Evolutionary conservation across 2,113 vertebrate genomes (phyloP), one percentile per base, ranked within the genome.

Genomic region (Salvelinus namaycush): DNA sequence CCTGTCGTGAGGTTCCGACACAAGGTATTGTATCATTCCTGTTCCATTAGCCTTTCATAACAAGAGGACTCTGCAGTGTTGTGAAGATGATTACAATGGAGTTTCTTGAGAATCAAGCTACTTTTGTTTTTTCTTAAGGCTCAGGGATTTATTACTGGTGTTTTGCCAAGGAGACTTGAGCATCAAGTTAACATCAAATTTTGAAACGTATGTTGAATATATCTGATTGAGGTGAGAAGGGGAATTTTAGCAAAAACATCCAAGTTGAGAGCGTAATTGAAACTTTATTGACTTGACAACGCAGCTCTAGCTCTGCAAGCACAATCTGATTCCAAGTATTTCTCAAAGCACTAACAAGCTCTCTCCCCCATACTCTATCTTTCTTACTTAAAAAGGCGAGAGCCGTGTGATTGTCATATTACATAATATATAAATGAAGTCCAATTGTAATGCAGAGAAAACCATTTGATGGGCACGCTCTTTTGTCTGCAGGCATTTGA

Each of bases 1-100:
- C 92, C 92, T 1, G 87, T 90, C 62, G 88, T 94, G 84, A 87
- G 93, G 83, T 94, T 95, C 84, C 90, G 94, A 82, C 94, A 95
- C 85, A 94, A 95, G 94, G 94, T 95, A 94, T 90, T 69, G 90
- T 89, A 60, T 68, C 70, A 9, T 57, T 77, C 83, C 73, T 48
- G 82, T 87, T 81, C 75, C 31, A 80, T 87, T 89, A 83, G 60
- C 71, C 68, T 24, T 81, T 68, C 3, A 3, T 80, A 80, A 81
- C 79, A 76, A 84, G 54, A 70, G 44, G 69, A n/a, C 29, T 64
- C 4, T 77, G 68, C 29, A 64, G 59, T 82, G 80, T 79, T 71
- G 73, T 82, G 79, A 85, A 79, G 69, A 74, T 88, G 80, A 87
- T 86, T 88, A 79, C 77, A 66, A 24, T 2, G 34, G 67, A 62